These are phyloP conservation scores for Adelosebastes latens DNA, from an alignment of 2,797 vertebrate genomes.

Conservation along the genomic window DNA sequence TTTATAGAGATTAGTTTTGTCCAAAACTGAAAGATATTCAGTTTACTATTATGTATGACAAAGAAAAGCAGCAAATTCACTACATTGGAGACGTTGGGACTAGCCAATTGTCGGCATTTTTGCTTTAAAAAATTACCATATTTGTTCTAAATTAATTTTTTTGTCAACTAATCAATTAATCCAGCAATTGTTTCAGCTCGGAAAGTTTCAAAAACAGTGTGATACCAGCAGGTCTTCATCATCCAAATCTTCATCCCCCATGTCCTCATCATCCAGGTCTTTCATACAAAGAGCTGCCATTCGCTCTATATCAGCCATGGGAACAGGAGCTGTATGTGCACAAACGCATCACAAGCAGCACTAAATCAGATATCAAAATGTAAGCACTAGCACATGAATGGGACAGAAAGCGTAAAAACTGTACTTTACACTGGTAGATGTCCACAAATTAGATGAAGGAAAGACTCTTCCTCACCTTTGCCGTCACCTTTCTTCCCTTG, in stretches of 20 bases:
- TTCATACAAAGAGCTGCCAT: slow-evolving; percentile 95
- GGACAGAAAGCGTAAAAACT: not conserved
- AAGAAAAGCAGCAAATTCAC: not conserved
- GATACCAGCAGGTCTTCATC: slow-evolving; percentile 90
- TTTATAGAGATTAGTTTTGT: too few relatives aligned
- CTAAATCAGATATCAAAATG: not conserved
- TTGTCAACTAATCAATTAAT: not conserved
- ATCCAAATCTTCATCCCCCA: slow-evolving; percentile 84
- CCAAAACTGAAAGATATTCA: not conserved
- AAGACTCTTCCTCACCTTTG: slow-evolving; percentile 73
- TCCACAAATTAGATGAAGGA: not conserved
- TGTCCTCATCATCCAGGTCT: slow-evolving; percentile 87
- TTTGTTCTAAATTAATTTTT: not conserved
- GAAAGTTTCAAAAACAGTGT: not conserved
- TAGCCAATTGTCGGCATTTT: not conserved
- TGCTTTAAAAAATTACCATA: not conserved
- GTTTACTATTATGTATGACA: not conserved
- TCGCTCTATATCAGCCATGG: slow-evolving; percentile 90
- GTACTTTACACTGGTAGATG: not conserved
- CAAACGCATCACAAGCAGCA: not conserved
- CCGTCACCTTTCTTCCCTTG: slow-evolving; percentile 79
- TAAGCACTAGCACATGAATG: not conserved
- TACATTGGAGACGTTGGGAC: not conserved
- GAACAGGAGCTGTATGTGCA: slow-evolving; percentile 80
- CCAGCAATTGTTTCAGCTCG: not conserved